These are phyloP conservation scores for Pangasius macronema DNA, from an alignment of 2,797 vertebrate species.

Conservation along the genomic window DNA sequence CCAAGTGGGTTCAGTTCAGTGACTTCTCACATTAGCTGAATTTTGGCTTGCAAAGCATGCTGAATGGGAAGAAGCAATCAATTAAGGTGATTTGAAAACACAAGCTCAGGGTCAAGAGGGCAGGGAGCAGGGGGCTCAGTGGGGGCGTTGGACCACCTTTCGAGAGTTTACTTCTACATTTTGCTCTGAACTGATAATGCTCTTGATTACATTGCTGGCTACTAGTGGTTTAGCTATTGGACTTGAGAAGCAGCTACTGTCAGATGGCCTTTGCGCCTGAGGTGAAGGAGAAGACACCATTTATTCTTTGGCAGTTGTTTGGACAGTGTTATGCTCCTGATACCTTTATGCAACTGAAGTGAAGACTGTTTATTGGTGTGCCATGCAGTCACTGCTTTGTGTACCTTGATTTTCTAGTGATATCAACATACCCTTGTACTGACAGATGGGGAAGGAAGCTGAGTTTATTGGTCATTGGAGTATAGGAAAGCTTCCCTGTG, in stretches of 20 bases:
- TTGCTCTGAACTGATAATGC: background rate
- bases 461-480: background rate
- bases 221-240: background rate
- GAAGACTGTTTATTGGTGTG: background rate
- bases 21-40: too few species aligned
- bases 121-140: background rate
- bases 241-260: background rate
- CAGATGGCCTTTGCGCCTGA: background rate
- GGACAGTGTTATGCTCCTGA: background rate
- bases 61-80: background rate
- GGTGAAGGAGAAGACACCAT: background rate
- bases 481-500: background rate
- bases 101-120: background rate
- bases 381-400: background rate
- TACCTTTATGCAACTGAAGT: background rate
- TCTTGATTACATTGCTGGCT: background rate
- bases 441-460: too few species aligned
- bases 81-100: background rate
- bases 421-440: background rate
- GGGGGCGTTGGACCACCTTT: background rate
- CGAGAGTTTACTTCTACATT: background rate
- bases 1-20: background rate
- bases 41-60: background rate
- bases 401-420: background rate
- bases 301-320: background rate